Evolutionary conservation across 2,113 vertebrate genomes (phyloP).

Genomic region (Stictonetta naevosa): DNA sequence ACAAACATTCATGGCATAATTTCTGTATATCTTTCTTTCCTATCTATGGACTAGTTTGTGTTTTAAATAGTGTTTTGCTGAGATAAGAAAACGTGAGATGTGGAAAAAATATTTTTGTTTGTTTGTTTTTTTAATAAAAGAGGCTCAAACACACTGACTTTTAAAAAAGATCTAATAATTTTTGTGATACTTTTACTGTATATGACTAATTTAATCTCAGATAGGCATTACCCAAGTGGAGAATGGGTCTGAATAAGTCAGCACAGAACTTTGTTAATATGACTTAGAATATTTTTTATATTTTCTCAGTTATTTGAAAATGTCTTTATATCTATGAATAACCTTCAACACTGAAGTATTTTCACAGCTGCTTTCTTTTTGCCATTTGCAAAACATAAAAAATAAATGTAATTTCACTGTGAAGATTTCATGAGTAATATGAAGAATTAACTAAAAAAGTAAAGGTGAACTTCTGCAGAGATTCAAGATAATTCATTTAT

Average conservation of each 20-base stretch:
- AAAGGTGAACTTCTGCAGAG: background rate
- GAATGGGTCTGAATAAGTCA: background rate
- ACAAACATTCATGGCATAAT: background rate
- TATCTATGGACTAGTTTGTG: background rate
- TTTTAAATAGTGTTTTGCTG: background rate
- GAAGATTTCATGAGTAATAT: background rate
- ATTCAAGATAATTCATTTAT: background rate
- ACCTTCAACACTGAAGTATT: background rate
- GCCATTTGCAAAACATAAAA: background rate
- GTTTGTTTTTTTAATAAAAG: background rate
- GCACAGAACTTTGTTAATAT: background rate
- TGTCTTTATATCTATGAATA: background rate
- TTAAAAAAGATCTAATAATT: background rate
- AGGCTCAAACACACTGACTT: background rate
- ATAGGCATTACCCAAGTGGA: background rate
- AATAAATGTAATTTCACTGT: accelerated
- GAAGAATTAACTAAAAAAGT: background rate
- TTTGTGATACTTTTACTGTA: background rate
- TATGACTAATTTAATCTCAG: background rate
- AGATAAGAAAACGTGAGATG: background rate
- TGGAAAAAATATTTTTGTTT: background rate
- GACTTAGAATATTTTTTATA: background rate
- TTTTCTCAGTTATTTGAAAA: background rate
- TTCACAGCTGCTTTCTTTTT: background rate
- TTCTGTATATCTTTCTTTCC: background rate